These are phyloP conservation scores for Eriosoma lanigerum DNA, from an alignment of 1,140 invertebrate genomes.

Conservation along the genomic window DNA sequence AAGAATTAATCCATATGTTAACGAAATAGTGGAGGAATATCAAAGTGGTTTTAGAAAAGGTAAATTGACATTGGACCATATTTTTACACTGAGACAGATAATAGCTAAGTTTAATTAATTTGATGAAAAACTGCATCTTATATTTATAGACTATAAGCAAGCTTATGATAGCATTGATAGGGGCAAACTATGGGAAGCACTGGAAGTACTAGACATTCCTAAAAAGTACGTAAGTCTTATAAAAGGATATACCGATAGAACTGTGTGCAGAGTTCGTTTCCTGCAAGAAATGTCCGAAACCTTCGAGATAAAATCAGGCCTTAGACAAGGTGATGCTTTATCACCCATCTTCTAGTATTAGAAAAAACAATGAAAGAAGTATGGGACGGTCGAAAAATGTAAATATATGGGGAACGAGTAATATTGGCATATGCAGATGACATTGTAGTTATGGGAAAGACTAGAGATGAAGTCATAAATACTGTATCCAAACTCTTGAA, in stretches of 20 bases:
- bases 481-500: not conserved
- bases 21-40: slow-evolving; percentile 16
- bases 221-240: slow-evolving; percentile 28
- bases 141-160: slow-evolving; percentile 16
- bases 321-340: slow-evolving; percentile 16
- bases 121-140: not conserved
- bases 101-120: not conserved
- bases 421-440: slow-evolving; percentile 25
- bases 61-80: not conserved
- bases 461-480: slow-evolving; percentile 20
- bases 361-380: not conserved
- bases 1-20: slow-evolving; percentile 28
- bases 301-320: not conserved
- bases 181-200: not conserved
- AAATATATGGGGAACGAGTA: slow-evolving; percentile 14
- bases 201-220: slow-evolving; percentile 9
- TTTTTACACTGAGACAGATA: too few relatives aligned
- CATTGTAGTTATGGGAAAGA: not conserved
- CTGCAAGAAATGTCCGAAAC: slow-evolving; percentile 22
- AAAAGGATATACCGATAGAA: slow-evolving; percentile 11
- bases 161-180: not conserved
- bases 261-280: slow-evolving; percentile 1
- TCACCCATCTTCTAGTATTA: slow-evolving; percentile 17
- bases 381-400: slow-evolving; percentile 13
- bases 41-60: slow-evolving; percentile 19